Evolutionary conservation across 2,797 vertebrate species (phyloP).

Genomic region (Huso huso): DNA sequence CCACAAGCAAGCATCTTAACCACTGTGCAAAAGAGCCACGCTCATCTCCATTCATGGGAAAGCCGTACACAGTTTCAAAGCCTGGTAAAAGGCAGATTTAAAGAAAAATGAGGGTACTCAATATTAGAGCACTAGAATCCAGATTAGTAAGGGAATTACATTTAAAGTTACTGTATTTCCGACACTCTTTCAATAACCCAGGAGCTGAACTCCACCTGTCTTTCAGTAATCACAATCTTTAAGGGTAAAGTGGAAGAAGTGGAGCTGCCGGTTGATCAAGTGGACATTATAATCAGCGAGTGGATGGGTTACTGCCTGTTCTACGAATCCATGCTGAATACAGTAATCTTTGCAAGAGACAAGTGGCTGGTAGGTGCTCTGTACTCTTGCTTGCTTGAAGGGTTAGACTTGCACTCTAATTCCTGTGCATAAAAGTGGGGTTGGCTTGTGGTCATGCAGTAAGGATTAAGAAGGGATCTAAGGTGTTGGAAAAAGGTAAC

Average conservation of each 20-base stretch:
- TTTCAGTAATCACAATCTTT: constrained; percentile 94
- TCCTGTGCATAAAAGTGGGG: background rate
- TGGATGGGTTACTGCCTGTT: constrained; percentile 98
- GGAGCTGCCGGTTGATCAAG: constrained; percentile 87
- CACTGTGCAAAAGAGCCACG: no score
- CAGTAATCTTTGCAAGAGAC: constrained; percentile 93
- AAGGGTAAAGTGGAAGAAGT: constrained; percentile 96
- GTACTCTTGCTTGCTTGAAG: constrained; percentile 13
- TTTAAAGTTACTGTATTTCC: no score
- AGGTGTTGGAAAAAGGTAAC: background rate
- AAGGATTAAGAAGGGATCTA: background rate
- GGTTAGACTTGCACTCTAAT: constrained; percentile 1
- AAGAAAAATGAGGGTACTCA: no score
- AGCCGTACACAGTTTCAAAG: no score
- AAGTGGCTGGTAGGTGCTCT: constrained; percentile 88
- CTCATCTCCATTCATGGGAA: no score
- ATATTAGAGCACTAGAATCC: no score
- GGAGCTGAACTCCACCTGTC: constrained; percentile 30
- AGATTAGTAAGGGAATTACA: no score
- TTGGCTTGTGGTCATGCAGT: background rate
- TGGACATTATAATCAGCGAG: constrained; percentile 95
- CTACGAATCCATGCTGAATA: constrained; percentile 97
- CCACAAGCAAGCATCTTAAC: no score
- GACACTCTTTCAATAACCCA: no score
- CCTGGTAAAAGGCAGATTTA: no score